phyloP scores from a whole-genome alignment of 2,113 vertebrate genomes.

The Catharus bicknelli region DNA sequence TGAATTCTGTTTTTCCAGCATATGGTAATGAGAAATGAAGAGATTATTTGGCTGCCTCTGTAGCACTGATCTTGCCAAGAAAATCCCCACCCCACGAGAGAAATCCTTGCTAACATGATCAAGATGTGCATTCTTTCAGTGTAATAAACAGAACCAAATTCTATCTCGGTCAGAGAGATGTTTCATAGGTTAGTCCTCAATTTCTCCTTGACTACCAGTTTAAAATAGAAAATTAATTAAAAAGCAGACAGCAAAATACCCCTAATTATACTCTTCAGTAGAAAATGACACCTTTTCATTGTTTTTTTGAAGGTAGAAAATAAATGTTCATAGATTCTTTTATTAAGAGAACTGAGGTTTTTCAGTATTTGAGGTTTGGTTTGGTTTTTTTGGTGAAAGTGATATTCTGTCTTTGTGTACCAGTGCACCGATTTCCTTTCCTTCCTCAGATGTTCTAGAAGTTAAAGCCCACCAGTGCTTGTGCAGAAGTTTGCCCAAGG shows the following conservation, averaged over 20 bases:
- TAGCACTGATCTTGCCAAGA: conserved; percentile 33
- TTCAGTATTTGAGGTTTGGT: not conserved
- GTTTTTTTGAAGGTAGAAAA: not conserved
- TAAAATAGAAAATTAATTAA: conserved; percentile 10
- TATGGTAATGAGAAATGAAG: conserved; percentile 58
- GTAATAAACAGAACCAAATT: conserved; percentile 12
- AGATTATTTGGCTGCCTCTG: conserved; percentile 50
- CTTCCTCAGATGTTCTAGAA: conserved; percentile 11
- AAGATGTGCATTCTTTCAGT: conserved; percentile 19
- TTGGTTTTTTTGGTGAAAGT: not conserved
- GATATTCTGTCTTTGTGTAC: not conserved
- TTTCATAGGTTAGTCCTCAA: not conserved
- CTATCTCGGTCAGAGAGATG: not conserved
- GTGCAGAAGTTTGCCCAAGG: not conserved
- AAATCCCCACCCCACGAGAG: conserved; percentile 35
- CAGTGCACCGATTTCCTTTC: not conserved
- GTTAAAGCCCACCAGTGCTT: conserved; percentile 17
- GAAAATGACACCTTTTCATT: not conserved
- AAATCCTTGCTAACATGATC: conserved; percentile 18
- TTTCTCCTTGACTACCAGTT: not conserved
- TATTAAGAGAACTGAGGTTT: not conserved
- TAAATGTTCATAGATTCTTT: not conserved
- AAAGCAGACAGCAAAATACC: not conserved
- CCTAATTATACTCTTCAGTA: not conserved
- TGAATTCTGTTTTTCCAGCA: conserved; percentile 31